A percentile compares a stretch with the other conserved stretches of the same genome.
These are phyloP conservation scores for Caenorhabditis imperialis DNA, from an alignment of 2,888 invertebrate species.

Conservation along the genomic window DNA sequence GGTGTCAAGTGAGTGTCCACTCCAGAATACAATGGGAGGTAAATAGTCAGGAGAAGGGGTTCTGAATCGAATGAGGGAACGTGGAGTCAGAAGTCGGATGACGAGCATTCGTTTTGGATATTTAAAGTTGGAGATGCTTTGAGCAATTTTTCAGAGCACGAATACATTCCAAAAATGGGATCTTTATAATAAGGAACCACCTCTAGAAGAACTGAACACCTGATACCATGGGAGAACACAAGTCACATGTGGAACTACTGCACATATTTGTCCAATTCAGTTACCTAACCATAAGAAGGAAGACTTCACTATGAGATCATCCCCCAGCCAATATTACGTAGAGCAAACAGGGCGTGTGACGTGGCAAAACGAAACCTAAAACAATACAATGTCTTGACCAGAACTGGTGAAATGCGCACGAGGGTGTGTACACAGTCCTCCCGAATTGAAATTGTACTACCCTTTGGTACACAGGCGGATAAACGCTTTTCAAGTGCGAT, in stretches of 20 bases:
- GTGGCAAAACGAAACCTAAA: constrained; percentile 14
- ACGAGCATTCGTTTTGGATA: no score
- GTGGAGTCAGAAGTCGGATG: no score
- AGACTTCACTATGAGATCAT: constrained; percentile 40
- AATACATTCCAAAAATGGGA: background rate
- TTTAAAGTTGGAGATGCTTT: no score
- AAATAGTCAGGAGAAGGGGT: no score
- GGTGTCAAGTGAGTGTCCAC: constrained; percentile 51
- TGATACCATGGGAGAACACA: no score
- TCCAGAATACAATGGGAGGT: no score
- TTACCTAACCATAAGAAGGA: no score
- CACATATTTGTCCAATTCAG: no score
- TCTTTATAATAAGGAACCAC: background rate
- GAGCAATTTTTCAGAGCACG: no score
- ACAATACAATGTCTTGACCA: constrained; percentile 43
- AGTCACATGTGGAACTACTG: no score
- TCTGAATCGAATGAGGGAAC: no score
- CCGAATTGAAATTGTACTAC: no score
- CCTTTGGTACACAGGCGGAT: constrained; percentile 19
- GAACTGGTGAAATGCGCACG: constrained; percentile 33
- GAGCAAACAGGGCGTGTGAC: constrained; percentile 6
- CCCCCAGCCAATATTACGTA: constrained; percentile 36
- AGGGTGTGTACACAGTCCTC: constrained; percentile 9
- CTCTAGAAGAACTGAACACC: background rate
- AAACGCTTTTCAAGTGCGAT: constrained; percentile 30